These are phyloP conservation scores for Netelia virgata DNA, from an alignment of 2,888 invertebrate genomes.

Conservation along the genomic window DNA sequence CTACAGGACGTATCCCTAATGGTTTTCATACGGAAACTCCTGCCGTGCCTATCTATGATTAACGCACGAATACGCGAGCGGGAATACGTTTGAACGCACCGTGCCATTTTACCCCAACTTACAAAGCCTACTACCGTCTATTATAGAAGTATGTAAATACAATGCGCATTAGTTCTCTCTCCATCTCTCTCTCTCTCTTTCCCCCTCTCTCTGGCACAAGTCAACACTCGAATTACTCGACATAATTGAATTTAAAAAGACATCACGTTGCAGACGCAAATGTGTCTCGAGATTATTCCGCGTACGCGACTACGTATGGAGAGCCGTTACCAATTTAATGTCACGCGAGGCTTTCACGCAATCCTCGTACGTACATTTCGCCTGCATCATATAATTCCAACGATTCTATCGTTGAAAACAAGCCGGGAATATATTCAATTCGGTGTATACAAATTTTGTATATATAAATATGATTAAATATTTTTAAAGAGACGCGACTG, in stretches of 20 bases:
- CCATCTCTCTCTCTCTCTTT: not conserved
- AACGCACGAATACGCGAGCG: not conserved
- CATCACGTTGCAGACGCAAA: not conserved
- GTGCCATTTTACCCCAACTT: not conserved
- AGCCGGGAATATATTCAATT: too few species aligned
- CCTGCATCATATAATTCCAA: too few species aligned
- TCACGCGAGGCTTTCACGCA: not conserved
- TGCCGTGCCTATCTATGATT: not conserved
- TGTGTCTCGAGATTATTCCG: not conserved
- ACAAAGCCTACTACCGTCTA: not conserved
- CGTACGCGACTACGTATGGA: not conserved
- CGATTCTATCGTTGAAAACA: too few species aligned
- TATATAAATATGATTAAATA: too few species aligned
- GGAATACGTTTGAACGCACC: not conserved
- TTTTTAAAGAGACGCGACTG: too few species aligned
- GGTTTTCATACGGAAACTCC: not conserved
- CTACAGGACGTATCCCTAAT: not conserved
- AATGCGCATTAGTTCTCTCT: not conserved
- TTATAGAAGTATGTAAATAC: not conserved
- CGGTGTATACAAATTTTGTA: too few species aligned
- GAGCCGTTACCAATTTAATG: constrained; percentile 15
- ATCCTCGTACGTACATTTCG: too few species aligned
- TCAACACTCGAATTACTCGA: not conserved
- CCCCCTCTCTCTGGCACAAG: not conserved
- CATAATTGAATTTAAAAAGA: not conserved